Conservation (phyloP, 2,113 vertebrate species). For the Macquaria australasica region DNA sequence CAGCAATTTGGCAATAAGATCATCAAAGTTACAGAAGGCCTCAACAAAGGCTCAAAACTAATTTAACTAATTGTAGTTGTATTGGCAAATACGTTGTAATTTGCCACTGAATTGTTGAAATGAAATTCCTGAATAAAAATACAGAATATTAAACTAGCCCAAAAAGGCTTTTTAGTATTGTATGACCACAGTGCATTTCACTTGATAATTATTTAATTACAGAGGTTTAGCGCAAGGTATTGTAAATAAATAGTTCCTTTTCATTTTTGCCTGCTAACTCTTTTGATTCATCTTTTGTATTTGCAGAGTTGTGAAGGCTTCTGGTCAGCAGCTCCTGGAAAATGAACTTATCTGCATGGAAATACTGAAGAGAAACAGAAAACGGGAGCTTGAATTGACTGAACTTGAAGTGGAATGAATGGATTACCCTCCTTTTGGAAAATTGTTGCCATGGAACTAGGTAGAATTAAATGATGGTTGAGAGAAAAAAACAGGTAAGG, state of each 20-base stretch:
- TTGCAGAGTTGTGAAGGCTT: constrained; percentile 66
- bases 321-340: constrained; percentile 62
- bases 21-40: no score
- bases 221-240: not conserved
- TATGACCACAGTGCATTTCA: not conserved
- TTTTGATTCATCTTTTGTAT: constrained; percentile 61
- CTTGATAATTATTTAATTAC: not conserved
- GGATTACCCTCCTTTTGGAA: constrained; percentile 77
- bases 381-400: constrained; percentile 62
- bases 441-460: constrained; percentile 75
- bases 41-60: not conserved
- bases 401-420: constrained; percentile 78
- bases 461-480: constrained; percentile 72
- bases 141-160: not conserved
- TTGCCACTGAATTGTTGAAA: not conserved
- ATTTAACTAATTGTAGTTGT: not conserved
- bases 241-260: constrained; percentile 4
- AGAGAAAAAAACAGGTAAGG: constrained; percentile 65
- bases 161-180: not conserved
- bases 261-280: constrained; percentile 37
- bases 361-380: constrained; percentile 64
- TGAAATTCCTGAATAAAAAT: not conserved
- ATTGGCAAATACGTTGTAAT: not conserved
- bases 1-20: not conserved
- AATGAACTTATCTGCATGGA: constrained; percentile 66